A percentile compares a stretch with the other conserved stretches of the same genome.
Evolutionary conservation across 30 jellyfish, hydroid and myxozoan genomes (phyloP).

Genomic region (Hydractinia echinata): DNA sequence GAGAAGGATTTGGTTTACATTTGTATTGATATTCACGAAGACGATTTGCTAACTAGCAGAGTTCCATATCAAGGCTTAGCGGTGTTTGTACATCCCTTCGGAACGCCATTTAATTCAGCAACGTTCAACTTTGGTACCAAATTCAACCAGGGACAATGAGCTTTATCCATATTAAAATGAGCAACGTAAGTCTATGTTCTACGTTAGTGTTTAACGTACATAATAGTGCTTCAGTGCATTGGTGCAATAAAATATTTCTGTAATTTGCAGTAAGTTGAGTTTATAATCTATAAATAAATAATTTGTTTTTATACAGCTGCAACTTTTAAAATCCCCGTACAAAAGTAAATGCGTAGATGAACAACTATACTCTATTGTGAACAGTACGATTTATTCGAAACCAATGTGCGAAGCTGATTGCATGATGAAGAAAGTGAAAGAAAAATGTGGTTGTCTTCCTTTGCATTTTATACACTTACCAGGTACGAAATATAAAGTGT

Average conservation of each 20-base stretch:
- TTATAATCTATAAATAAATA: not conserved
- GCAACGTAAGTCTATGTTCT: not conserved
- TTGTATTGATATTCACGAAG: constrained; percentile 3
- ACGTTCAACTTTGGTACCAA: too few species aligned
- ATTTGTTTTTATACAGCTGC: not conserved
- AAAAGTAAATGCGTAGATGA: not conserved
- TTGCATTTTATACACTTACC: not conserved
- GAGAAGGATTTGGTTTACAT: constrained; percentile 5
- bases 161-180: not conserved
- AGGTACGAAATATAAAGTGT: not conserved
- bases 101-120: not conserved
- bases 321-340: not conserved
- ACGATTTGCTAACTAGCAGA: not conserved
- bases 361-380: not conserved
- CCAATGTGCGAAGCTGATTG: constrained; percentile 21
- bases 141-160: constrained; percentile 13
- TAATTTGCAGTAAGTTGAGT: too few species aligned
- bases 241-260: too few species aligned
- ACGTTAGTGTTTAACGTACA: too few species aligned
- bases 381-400: not conserved
- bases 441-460: constrained; percentile 7
- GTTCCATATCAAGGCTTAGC: constrained; percentile 11
- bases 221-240: too few species aligned
- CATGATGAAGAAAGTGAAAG: not conserved
- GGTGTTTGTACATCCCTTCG: constrained; percentile 5